Evolutionary conservation across 2,113 vertebrate species (phyloP).

Genomic region (Macaca mulatta): DNA sequence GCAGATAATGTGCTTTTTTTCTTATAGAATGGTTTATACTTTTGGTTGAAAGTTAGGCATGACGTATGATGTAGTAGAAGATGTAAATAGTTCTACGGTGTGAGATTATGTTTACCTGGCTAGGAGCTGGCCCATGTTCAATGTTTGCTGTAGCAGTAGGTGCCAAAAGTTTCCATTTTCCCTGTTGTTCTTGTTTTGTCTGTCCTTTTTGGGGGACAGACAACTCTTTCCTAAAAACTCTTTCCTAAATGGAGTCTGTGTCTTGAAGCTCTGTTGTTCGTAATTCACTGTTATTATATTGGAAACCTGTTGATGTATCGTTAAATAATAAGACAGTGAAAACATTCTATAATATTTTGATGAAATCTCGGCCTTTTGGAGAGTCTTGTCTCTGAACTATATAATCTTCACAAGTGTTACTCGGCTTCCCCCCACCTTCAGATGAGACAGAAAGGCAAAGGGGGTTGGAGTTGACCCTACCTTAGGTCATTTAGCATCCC

Average conservation of each 20-base stretch:
- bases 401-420: not conserved
- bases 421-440: not conserved
- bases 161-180: not conserved
- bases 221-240: not conserved
- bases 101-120: not conserved
- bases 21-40: not conserved
- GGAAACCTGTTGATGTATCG: not conserved
- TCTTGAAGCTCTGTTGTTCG: not conserved
- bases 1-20: not conserved
- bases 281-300: not conserved
- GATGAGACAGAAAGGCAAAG: not conserved
- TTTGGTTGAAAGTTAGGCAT: not conserved
- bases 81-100: not conserved
- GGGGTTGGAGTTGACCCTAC: accelerated
- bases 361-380: not conserved
- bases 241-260: not conserved
- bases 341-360: not conserved
- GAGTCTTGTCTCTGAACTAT: not conserved
- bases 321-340: not conserved
- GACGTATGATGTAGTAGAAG: not conserved
- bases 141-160: not conserved
- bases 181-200: not conserved
- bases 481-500: not conserved
- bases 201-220: not conserved
- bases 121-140: not conserved